phyloP scores from a whole-genome alignment of 2,113 vertebrate genomes.

The Emydocephalus ijimae region DNA sequence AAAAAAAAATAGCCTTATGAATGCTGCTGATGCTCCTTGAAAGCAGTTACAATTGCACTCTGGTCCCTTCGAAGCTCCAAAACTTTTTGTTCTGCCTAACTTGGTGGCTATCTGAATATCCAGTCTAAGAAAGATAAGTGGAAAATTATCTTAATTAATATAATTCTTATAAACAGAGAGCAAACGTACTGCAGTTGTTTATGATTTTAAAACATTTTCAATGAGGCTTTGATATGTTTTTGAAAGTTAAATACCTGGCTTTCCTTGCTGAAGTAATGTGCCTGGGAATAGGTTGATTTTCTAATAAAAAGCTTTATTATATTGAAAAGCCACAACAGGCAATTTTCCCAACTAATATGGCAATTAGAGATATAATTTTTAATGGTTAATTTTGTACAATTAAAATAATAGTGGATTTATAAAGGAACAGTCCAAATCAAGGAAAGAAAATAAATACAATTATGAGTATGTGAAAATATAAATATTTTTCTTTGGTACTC shows the following conservation, averaged over 20 bases:
- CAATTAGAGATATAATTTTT: neutral
- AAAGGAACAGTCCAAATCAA: neutral
- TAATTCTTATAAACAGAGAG: neutral
- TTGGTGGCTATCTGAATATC: slow-evolving; percentile 1
- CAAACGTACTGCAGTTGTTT: neutral
- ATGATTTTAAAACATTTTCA: neutral
- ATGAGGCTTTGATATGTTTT: neutral
- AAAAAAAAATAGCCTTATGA: neutral
- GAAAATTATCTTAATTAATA: neutral
- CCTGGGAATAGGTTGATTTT: neutral
- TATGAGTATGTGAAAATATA: neutral
- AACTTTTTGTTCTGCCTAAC: neutral
- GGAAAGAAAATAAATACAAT: neutral
- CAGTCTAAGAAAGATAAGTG: neutral
- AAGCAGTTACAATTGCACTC: neutral
- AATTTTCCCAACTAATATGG: neutral
- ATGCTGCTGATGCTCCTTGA: neutral
- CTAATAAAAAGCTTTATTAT: rapidly evolving
- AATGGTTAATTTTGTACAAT: neutral
- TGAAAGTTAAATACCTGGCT: neutral
- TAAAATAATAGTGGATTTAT: neutral
- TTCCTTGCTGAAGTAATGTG: neutral
- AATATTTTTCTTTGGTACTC: neutral
- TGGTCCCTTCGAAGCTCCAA: neutral
- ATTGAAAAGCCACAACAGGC: neutral